Evolutionary conservation across 1,140 invertebrate species (phyloP).

Genomic region (Charaxes varanes): DNA sequence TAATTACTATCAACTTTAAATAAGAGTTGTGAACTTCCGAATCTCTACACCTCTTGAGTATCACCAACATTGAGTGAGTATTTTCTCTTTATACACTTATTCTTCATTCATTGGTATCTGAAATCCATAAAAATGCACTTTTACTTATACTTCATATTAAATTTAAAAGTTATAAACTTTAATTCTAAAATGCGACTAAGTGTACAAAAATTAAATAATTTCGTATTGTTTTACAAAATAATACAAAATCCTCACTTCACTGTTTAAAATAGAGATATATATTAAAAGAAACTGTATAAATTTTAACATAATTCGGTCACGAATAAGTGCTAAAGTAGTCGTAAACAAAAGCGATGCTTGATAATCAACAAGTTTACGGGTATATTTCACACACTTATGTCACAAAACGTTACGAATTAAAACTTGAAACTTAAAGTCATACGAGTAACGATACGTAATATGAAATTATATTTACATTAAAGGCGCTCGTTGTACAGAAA

Average conservation of each 20-base stretch:
- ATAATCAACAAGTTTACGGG: constrained; percentile 49
- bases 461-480: constrained; percentile 44
- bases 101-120: constrained; percentile 51
- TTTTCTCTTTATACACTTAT: constrained; percentile 24
- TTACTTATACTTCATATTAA: not conserved
- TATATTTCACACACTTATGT: constrained; percentile 37
- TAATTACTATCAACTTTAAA: not conserved
- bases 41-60: constrained; percentile 9
- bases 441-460: constrained; percentile 25
- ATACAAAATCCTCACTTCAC: too few species aligned
- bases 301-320: too few species aligned
- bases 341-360: constrained; percentile 62
- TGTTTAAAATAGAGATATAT: too few species aligned
- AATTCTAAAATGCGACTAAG: too few species aligned
- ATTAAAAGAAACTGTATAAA: too few species aligned
- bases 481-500: constrained; percentile 43
- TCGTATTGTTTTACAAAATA: too few species aligned
- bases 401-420: constrained; percentile 27
- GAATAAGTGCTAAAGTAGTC: constrained; percentile 38
- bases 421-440: constrained; percentile 20
- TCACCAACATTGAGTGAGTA: constrained; percentile 33
- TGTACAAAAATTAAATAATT: too few species aligned
- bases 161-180: too few species aligned
- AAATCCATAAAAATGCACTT: constrained; percentile 30
- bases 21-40: constrained; percentile 8